phyloP scores from a whole-genome alignment of 64 coral and sea anemone species.

The Pocillopora verrucosa region DNA sequence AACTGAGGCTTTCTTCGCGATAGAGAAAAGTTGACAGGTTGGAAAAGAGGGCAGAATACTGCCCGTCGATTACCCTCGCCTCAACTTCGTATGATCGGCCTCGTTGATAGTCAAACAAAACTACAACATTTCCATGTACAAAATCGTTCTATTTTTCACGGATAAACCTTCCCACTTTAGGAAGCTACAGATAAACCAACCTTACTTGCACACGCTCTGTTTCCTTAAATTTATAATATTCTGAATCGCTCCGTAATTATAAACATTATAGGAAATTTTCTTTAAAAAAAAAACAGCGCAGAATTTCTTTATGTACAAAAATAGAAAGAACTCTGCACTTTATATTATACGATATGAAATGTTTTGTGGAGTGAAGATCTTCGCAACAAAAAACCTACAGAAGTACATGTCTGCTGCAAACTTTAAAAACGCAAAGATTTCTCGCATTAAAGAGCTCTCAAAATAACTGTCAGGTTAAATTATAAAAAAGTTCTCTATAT shows the following conservation, averaged over 20 bases:
- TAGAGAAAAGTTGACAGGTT: too few species aligned
- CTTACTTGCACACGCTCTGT: not conserved
- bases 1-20: too few species aligned
- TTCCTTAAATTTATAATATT: not conserved
- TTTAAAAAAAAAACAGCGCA: not conserved
- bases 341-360: constrained; percentile 55
- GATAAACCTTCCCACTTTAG: constrained; percentile 7
- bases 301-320: constrained; percentile 69
- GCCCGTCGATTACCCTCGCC: not conserved
- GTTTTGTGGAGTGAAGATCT: constrained; percentile 22
- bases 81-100: too few species aligned
- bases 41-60: too few species aligned
- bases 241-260: constrained; percentile 20
- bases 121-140: not conserved
- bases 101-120: too few species aligned
- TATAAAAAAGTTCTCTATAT: not conserved
- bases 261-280: constrained; percentile 16
- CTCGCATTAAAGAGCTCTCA: not conserved
- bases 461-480: not conserved
- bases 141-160: constrained; percentile 14
- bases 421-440: not conserved
- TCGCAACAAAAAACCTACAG: not conserved
- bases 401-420: not conserved
- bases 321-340: constrained; percentile 41
- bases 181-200: not conserved